A percentile compares a stretch with the other conserved stretches of the same genome.
Evolutionary conservation across 2,888 invertebrate genomes (phyloP).

Genomic region (Didymodactylos carnosus): DNA sequence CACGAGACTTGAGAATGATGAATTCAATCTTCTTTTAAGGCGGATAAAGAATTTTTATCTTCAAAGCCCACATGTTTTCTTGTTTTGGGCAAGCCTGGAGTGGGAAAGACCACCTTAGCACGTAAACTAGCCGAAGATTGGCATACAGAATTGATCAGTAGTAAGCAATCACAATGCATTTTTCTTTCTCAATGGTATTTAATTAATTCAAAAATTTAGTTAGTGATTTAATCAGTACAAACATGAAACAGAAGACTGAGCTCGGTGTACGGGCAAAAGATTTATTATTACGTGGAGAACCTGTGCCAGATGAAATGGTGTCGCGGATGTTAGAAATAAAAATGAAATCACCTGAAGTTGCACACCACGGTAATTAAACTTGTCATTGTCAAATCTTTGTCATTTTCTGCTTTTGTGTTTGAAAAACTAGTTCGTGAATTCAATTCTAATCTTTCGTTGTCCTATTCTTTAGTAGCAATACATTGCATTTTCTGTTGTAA

Average conservation of each 20-base stretch:
- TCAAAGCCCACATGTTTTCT: slow-evolving; percentile 30
- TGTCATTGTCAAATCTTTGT: neutral
- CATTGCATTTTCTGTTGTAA: neutral
- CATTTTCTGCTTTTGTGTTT: neutral
- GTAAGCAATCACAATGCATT: slow-evolving; percentile 19
- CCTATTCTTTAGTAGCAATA: neutral
- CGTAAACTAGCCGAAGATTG: slow-evolving; percentile 28
- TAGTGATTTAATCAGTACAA: slow-evolving; percentile 26
- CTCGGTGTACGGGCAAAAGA: slow-evolving; percentile 26
- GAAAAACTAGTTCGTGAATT: too few species aligned
- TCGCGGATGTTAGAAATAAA: slow-evolving; percentile 30
- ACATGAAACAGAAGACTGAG: slow-evolving; percentile 29
- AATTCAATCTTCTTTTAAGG: neutral
- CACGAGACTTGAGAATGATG: too few species aligned
- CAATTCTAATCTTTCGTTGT: too few species aligned
- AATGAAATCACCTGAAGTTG: slow-evolving; percentile 32
- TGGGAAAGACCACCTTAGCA: slow-evolving; percentile 29
- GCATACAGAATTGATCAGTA: slow-evolving; percentile 31
- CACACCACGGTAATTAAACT: slow-evolving; percentile 28
- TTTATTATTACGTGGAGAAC: slow-evolving; percentile 27
- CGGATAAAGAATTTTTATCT: slow-evolving; percentile 7
- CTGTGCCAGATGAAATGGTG: slow-evolving; percentile 29
- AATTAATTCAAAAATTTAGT: slow-evolving; percentile 20
- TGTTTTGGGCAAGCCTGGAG: slow-evolving; percentile 32
- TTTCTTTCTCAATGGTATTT: neutral